phyloP scores from a whole-genome alignment of 2,797 vertebrate genomes.

The Macrochelys suwanniensis region DNA sequence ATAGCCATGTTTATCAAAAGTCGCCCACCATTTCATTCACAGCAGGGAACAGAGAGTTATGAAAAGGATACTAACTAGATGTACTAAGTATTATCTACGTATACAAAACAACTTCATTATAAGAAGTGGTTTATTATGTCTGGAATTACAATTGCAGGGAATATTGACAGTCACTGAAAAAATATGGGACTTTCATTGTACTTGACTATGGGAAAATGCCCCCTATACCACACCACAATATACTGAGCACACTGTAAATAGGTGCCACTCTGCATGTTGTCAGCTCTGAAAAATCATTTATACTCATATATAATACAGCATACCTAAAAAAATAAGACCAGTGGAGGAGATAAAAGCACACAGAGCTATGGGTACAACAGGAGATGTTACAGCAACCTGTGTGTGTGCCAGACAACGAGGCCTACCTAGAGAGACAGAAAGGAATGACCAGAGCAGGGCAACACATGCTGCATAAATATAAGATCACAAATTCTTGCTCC shows the following conservation, averaged over 20 bases:
- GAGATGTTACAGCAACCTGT: background rate
- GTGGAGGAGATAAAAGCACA: background rate
- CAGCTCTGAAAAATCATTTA: background rate
- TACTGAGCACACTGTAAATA: background rate
- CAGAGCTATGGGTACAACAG: background rate
- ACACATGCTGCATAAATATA: background rate
- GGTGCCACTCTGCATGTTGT: background rate
- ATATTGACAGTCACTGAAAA: background rate
- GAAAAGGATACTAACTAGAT: background rate
- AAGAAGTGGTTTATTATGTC: background rate
- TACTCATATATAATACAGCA: background rate
- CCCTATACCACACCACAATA: background rate
- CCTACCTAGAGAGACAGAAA: background rate
- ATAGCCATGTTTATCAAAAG: constrained; percentile 3
- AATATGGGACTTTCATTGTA: background rate
- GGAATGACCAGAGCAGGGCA: background rate
- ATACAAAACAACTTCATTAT: background rate
- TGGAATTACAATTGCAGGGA: background rate
- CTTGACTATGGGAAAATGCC: background rate
- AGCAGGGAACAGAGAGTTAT: background rate
- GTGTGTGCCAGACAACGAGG: background rate
- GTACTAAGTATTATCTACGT: accelerated
- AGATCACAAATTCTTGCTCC: constrained; percentile 44
- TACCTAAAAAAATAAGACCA: background rate
- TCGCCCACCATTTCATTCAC: background rate